A percentile compares a stretch with the other conserved stretches of the same genome.
Evolutionary conservation across 1,140 invertebrate species (phyloP).

Genomic region (Drosophila guanche): DNA sequence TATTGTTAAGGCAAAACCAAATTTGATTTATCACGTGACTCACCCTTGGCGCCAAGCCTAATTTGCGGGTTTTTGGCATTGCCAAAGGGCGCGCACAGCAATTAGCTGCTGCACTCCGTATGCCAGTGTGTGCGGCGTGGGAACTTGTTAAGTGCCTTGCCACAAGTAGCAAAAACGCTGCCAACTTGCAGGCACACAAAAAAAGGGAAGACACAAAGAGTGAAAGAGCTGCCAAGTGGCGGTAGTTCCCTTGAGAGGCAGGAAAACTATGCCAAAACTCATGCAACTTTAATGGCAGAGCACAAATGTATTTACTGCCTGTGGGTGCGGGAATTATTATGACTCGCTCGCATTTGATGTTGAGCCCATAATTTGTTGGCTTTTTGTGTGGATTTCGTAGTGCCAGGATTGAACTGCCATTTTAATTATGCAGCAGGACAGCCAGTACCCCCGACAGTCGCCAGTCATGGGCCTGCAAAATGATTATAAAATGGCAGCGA

Average conservation of each 20-base stretch:
- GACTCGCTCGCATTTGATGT: too few species aligned
- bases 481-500: slow-evolving; percentile 73
- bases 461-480: slow-evolving; percentile 53
- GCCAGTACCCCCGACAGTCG: slow-evolving; percentile 4
- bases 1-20: slow-evolving; percentile 81
- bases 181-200: slow-evolving; percentile 21
- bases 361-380: too few species aligned
- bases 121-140: slow-evolving; percentile 19
- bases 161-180: slow-evolving; percentile 60
- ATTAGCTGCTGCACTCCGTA: slow-evolving; percentile 74
- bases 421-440: slow-evolving; percentile 72
- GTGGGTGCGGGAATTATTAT: too few species aligned
- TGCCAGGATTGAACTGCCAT: slow-evolving; percentile 60
- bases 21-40: slow-evolving; percentile 74
- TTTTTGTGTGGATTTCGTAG: too few species aligned
- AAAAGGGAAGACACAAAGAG: too few species aligned
- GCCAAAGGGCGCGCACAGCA: slow-evolving; percentile 40
- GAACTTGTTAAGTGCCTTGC: slow-evolving; percentile 63
- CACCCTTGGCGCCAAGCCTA: slow-evolving; percentile 43
- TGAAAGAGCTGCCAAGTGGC: slow-evolving; percentile 38
- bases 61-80: slow-evolving; percentile 44
- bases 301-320: too few species aligned
- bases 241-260: not conserved
- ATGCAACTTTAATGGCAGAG: too few species aligned
- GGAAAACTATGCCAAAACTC: too few species aligned